phyloP scores from a whole-genome alignment of 1,140 invertebrate genomes.

The Acromyrmex heyeri region DNA sequence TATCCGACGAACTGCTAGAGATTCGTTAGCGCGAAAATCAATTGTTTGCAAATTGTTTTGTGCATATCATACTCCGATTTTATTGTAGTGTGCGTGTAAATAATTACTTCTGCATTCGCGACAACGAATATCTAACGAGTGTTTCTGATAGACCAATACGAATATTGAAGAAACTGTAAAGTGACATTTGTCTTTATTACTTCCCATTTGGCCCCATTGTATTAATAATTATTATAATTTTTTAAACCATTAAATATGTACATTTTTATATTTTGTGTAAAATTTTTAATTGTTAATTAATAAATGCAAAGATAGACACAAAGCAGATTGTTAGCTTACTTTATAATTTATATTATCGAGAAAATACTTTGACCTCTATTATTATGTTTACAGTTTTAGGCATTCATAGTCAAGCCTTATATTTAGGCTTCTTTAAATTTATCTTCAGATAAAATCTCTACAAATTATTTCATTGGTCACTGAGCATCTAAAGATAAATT shows the following conservation, averaged over 20 bases:
- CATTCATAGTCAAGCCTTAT: too few species aligned
- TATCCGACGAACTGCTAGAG: constrained; percentile 66
- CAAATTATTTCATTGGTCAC: too few species aligned
- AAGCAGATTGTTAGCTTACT: neutral
- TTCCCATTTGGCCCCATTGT: neutral
- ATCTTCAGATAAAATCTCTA: too few species aligned
- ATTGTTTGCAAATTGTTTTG: constrained; percentile 5
- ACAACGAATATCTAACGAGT: neutral
- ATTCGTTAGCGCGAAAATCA: constrained; percentile 46
- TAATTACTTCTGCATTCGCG: neutral
- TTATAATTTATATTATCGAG: neutral
- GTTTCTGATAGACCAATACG: neutral
- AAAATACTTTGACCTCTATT: neutral
- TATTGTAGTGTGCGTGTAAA: neutral
- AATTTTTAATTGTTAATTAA: constrained; percentile 7
- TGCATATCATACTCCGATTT: neutral
- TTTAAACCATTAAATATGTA: neutral
- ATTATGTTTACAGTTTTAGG: neutral
- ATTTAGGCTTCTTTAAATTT: too few species aligned
- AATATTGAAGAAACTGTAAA: neutral
- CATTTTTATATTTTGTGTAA: constrained; percentile 3
- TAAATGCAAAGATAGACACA: neutral
- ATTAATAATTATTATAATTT: neutral
- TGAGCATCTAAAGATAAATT: too few species aligned
- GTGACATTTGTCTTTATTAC: neutral